Conservation (phyloP, 2,797 vertebrate genomes). For the Lateolabrax maculatus region DNA sequence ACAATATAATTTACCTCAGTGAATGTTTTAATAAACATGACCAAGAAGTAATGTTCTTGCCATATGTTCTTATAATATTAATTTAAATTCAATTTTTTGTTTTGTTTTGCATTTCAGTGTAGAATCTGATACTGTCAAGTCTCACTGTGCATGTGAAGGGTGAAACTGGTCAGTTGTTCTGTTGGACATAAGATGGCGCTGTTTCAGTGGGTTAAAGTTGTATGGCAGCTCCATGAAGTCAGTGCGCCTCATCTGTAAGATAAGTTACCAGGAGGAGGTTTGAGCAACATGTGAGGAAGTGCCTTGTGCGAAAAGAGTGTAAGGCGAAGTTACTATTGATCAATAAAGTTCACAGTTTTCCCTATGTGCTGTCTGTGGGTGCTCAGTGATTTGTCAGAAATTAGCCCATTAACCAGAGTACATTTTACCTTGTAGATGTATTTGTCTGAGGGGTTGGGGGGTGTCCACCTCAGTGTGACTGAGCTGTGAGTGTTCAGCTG, state of each 20-base stretch:
- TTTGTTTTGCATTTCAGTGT: constrained; percentile 7
- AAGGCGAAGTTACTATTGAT: not conserved
- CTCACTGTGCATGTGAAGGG: not conserved
- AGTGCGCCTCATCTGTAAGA: not conserved
- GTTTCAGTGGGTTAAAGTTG: constrained; percentile 50
- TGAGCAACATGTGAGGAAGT: constrained; percentile 9
- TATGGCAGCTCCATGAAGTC: not conserved
- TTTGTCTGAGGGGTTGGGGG: not conserved
- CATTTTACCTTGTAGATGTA: not conserved
- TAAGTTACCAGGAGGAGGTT: not conserved
- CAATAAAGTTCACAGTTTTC: constrained; percentile 36
- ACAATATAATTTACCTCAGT: constrained; percentile 16
- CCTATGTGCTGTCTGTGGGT: not conserved
- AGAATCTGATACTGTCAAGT: not conserved
- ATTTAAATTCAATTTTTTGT: constrained; percentile 11
- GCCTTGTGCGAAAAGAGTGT: constrained; percentile 1
- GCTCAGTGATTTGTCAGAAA: not conserved
- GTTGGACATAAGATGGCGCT: constrained; percentile 69
- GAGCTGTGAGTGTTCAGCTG: constrained; percentile 64
- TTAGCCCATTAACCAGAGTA: not conserved
- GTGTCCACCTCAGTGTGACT: constrained; percentile 18
- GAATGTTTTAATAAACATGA: constrained; percentile 28
- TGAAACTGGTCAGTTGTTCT: constrained; percentile 25
- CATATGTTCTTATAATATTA: constrained; percentile 33
- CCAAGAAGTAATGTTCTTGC: constrained; percentile 27